A percentile compares a stretch with the other conserved stretches of the same genome.
Conservation (phyloP, 2,113 vertebrate genomes). For the Hyaena hyaena region DNA sequence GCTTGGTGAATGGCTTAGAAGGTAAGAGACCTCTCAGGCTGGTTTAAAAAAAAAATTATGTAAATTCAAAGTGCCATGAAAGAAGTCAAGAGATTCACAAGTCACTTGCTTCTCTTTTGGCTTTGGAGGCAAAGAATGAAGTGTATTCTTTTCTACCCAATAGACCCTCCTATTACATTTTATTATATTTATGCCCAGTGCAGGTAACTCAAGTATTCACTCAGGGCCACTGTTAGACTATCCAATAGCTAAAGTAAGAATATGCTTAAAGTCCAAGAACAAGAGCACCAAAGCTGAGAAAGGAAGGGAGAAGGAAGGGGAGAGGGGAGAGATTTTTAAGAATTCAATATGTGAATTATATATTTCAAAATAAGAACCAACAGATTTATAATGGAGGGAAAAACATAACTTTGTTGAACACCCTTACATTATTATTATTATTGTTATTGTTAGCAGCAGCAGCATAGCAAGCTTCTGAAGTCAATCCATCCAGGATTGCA, state of each 20-base stretch:
- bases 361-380: background rate
- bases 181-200: background rate
- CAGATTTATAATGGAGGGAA: background rate
- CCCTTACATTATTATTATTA: background rate
- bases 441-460: background rate
- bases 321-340: background rate
- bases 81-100: background rate
- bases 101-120: background rate
- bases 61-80: constrained; percentile 27
- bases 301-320: too few species aligned
- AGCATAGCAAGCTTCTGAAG: background rate
- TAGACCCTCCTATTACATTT: background rate
- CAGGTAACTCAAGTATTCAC: background rate
- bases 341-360: background rate
- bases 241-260: background rate
- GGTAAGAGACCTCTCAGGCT: background rate
- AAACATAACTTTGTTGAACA: background rate
- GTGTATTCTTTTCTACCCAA: background rate
- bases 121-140: background rate
- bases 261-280: background rate
- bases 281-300: background rate
- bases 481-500: background rate
- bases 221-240: background rate
- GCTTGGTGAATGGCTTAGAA: background rate
- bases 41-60: background rate